Base-by-base conservation (phyloP, 2,888 invertebrate species). In the Tenthredo mesomela region DNA sequence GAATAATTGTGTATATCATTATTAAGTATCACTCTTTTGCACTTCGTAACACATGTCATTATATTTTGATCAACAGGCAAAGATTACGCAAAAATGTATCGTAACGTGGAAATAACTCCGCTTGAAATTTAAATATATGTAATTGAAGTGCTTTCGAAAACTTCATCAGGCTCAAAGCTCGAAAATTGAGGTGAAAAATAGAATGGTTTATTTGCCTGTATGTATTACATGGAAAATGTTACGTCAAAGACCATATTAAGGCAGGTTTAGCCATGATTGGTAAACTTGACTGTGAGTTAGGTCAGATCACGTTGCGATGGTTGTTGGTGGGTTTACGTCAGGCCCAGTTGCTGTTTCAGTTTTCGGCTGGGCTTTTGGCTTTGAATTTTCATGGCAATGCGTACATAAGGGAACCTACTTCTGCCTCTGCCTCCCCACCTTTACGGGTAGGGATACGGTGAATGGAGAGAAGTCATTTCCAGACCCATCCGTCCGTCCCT, bases 381-480 rank as follows among this genome's bases (percentile, higher is more conserved):
- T 54, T 54, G 54, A 54, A 67, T 67, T 67, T 67, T 67, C 67
- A 67, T 6, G 33, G 33, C 10, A 33, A 67, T 10, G 67, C 18
- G 18, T 67, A 67, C 67, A 33, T 15, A 67, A 25, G 67, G 67
- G 25, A 67, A 33, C 15, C 67, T 50, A 18, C 6, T 50, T 29
- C 29, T 50, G n/a, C n/a, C 54, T 54, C 15, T 29, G 67, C 29
- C 18, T 29, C 33, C 67, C 33, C 7, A 29, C 67, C 67, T 67
- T 33, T 33, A 67, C 67, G 33, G 67, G 43, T 40, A 5, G 73
- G 47, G 43, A 77, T 15, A 77, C 29, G 25, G 50, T 50, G 50
- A 29, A 50, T 29, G 29, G 54, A 29, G 50, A 77, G 77, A 77
- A 77, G 77, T 77, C 77, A 77, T 77, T 77, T 54, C 77, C 77